Conservation (phyloP, 1,140 invertebrate genomes). For the Penaeus japonicus region DNA sequence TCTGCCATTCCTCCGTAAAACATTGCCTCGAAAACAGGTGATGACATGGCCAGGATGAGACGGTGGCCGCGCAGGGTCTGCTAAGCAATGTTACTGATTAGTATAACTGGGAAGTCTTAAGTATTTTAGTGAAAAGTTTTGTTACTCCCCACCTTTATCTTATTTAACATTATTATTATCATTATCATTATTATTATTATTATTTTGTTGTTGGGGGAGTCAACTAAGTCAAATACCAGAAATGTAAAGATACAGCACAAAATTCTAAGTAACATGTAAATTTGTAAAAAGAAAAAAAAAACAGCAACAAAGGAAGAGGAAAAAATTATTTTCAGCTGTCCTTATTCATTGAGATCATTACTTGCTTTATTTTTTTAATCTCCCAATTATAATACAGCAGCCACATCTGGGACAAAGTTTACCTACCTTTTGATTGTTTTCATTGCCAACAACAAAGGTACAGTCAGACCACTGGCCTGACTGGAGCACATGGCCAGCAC, state of each 20-base stretch:
- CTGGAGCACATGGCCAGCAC: conserved; percentile 68
- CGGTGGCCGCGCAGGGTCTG: conserved; percentile 79
- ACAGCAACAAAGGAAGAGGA: no score
- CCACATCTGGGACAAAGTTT: background rate
- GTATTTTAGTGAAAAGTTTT: no score
- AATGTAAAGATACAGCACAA: background rate
- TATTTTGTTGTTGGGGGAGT: no score
- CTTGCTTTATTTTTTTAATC: background rate
- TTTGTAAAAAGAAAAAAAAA: background rate
- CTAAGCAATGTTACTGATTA: background rate
- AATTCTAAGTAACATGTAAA: background rate
- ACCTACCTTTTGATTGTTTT: conserved; percentile 71
- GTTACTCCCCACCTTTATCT: no score
- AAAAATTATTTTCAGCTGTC: no score
- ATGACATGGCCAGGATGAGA: conserved; percentile 81
- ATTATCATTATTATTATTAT: no score
- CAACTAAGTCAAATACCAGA: no score
- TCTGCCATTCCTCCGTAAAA: conserved; percentile 78
- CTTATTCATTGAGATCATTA: no score
- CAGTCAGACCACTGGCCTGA: conserved; percentile 82
- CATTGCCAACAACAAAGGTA: conserved; percentile 81
- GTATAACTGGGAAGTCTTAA: background rate
- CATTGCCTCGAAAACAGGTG: conserved; percentile 83
- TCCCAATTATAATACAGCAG: background rate
- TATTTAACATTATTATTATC: no score